These are phyloP conservation scores for Polyommatus iphigenia DNA, from an alignment of 2,888 invertebrate species.

Conservation along the genomic window DNA sequence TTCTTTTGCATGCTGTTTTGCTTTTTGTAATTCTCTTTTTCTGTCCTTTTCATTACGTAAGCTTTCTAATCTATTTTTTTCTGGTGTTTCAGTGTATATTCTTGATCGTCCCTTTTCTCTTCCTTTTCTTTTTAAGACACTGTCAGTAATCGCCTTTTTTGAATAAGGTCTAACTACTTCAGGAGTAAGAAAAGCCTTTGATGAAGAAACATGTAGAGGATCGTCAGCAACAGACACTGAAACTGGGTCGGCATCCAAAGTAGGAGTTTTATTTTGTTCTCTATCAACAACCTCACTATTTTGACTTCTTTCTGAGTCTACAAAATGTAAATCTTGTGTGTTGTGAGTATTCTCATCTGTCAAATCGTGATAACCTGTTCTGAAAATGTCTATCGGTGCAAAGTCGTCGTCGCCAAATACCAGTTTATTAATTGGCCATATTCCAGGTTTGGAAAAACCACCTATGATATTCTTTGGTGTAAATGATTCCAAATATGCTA, in stretches of 20 bases:
- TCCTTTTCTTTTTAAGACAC: slow-evolving; percentile 36
- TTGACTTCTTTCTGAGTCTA: slow-evolving; percentile 37
- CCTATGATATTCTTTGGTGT: slow-evolving; percentile 49
- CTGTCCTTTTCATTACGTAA: slow-evolving; percentile 39
- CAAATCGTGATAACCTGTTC: no score
- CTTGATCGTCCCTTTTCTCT: slow-evolving; percentile 40
- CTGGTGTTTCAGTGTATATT: slow-evolving; percentile 42
- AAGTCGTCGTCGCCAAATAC: slow-evolving; percentile 41
- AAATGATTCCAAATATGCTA: slow-evolving; percentile 48
- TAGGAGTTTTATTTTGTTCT: slow-evolving; percentile 40
- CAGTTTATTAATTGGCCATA: slow-evolving; percentile 41
- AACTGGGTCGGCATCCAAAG: slow-evolving; percentile 38
- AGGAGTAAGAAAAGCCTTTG: no score
- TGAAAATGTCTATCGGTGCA: neutral
- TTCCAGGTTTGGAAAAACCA: slow-evolving; percentile 47
- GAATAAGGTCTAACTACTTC: no score
- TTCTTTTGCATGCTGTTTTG: slow-evolving; percentile 41
- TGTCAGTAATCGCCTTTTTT: neutral
- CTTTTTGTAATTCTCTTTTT: slow-evolving; percentile 39
- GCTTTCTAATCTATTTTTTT: slow-evolving; percentile 42
- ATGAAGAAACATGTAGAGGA: slow-evolving; percentile 34
- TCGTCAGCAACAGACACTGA: slow-evolving; percentile 37
- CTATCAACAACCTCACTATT: slow-evolving; percentile 34
- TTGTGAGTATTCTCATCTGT: no score
- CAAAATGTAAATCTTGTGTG: slow-evolving; percentile 40